Base-by-base conservation (phyloP, 1,140 invertebrate species). In the Zaprionus camerounensis region DNA sequence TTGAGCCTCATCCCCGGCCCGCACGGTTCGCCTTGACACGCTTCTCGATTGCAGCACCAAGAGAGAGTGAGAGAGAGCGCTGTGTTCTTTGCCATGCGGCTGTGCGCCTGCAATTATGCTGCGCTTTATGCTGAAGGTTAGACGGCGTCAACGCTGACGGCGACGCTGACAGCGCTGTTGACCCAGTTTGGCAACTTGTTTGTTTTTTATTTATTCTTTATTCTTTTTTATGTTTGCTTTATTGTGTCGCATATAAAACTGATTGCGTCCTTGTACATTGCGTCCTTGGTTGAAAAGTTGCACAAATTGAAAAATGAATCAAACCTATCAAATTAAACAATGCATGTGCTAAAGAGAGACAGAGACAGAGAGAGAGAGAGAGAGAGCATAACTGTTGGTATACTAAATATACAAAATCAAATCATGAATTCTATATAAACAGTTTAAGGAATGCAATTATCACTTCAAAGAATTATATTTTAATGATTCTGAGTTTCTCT, bases 81-180 rank as follows among this genome's bases (percentile, higher is more conserved):
- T 70, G 53, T 49, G 66, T 74, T 81, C 87, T 81, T 65, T 70
- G 59, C 41, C 46, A 5, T 22, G 20, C 61, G 70, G 53, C 64
- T 57, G 38, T 79, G 84, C 71, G 78, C 75, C 81, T 72, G 84
- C 81, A 90, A 76, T 88, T 90, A 84, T 90, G 85, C 81, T 90
- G 79, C 81, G 73, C 57, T 82, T 85, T 76, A 90, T 90, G 85
- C 66, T 90, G 85, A 90, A 90, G 85, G 85, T 90, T 90, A 90
- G 79, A 57, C 56, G 63, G 15, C 41, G n/a, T 20, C 59, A 38
- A 36, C 36, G 44, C n/a, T 51, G 51, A 64, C 44, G 38, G n/a
- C 49, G 28, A 53, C 41, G 68, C 36, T 63, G 72, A 51, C 73
- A 38, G 76, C 59, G 36, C 76, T 72, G 76, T 81, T 85, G 81